Evolutionary conservation across 1,140 invertebrate genomes (phyloP).

Genomic region (Watersipora subatra): DNA sequence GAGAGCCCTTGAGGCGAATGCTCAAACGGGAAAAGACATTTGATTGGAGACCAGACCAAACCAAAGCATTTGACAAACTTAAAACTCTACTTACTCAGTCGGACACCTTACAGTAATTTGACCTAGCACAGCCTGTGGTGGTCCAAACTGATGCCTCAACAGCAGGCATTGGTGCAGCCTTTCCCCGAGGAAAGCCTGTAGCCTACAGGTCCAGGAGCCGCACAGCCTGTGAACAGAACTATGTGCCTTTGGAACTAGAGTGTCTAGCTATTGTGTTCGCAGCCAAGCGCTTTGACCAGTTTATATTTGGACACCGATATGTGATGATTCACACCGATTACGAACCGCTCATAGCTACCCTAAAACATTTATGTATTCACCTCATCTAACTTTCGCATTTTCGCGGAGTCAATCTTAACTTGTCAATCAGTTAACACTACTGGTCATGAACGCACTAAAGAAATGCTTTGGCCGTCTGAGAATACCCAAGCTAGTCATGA

Average conservation of each 20-base stretch:
- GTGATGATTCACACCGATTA: conserved; percentile 25
- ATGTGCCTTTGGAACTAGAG: not conserved
- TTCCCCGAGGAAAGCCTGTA: conserved; percentile 13
- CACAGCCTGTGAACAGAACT: conserved; percentile 6
- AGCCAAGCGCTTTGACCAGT: conserved; percentile 43
- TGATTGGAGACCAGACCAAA: not conserved
- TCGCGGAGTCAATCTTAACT: conserved; percentile 31
- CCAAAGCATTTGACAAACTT: not conserved
- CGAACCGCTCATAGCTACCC: conserved; percentile 23
- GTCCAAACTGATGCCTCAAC: conserved; percentile 10
- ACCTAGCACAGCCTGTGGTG: not conserved
- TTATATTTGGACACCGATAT: conserved; percentile 30
- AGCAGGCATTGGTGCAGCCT: conserved; percentile 9
- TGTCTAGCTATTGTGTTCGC: conserved; percentile 36
- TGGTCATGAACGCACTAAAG: no score
- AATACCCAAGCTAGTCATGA: no score
- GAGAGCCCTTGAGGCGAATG: not conserved
- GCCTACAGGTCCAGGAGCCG: conserved; percentile 13
- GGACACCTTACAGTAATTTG: not conserved
- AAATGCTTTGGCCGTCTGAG: no score
- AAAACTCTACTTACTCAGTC: not conserved
- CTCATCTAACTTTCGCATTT: no score
- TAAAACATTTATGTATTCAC: no score
- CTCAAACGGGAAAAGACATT: not conserved
- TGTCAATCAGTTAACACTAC: no score